Percentiles rank a stretch among this genome's conserved stretches.
Evolutionary conservation across 2,797 vertebrate species (phyloP).

Genomic region (Florisuga fusca): DNA sequence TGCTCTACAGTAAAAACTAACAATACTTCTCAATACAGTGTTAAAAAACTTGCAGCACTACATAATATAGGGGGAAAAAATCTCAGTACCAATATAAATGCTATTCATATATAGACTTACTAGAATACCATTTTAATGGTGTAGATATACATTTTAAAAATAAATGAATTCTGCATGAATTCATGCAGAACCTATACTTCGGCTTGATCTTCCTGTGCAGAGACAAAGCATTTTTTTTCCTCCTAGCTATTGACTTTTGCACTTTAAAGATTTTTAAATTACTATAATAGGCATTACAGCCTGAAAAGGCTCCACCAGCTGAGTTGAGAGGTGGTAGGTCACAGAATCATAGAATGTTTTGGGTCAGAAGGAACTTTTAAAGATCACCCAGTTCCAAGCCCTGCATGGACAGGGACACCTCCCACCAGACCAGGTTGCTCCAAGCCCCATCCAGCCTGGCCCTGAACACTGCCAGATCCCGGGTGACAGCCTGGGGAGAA

Average conservation of each 20-base stretch:
- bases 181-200: rapidly evolving
- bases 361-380: too few relatives aligned
- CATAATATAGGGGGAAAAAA: neutral
- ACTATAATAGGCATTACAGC: rapidly evolving
- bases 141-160: neutral
- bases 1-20: neutral
- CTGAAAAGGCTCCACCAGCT: neutral
- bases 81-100: neutral
- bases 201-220: too few relatives aligned
- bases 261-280: neutral
- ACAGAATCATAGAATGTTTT: too few relatives aligned
- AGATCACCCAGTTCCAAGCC: too few relatives aligned
- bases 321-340: rapidly evolving
- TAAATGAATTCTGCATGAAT: neutral
- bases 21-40: neutral
- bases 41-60: neutral
- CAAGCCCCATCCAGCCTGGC: too few relatives aligned
- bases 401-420: too few relatives aligned
- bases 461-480: too few relatives aligned
- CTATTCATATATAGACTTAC: neutral
- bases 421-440: too few relatives aligned
- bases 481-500: rapidly evolving
- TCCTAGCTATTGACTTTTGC: neutral
- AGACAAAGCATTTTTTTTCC: rapidly evolving
- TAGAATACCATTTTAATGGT: neutral